phyloP scores from a whole-genome alignment of 1,140 invertebrate species.

The Wasmannia auropunctata region DNA sequence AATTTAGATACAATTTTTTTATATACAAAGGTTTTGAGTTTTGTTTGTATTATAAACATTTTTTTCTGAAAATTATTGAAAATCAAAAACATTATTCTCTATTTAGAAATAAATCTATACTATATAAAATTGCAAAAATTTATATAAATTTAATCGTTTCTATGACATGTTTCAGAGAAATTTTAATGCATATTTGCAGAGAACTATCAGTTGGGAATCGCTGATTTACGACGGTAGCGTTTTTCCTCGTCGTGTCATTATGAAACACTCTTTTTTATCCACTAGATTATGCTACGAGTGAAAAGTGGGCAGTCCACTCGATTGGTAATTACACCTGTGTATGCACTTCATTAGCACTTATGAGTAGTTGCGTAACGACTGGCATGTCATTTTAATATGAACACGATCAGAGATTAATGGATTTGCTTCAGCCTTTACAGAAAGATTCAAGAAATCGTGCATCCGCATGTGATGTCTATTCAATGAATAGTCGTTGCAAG shows the following conservation, averaged over 20 bases:
- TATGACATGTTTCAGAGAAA: neutral
- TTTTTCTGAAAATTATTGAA: neutral
- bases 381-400: constrained; percentile 82
- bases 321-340: constrained; percentile 81
- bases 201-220: constrained; percentile 34
- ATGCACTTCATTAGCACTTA: constrained; percentile 83
- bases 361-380: constrained; percentile 79
- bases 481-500: constrained; percentile 42
- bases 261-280: constrained; percentile 59
- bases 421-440: constrained; percentile 73
- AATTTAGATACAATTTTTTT: neutral
- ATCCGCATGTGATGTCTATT: constrained; percentile 42
- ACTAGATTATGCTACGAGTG: constrained; percentile 71
- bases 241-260: constrained; percentile 56
- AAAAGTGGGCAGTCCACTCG: constrained; percentile 80
- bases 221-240: constrained; percentile 40
- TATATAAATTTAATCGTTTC: neutral
- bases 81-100: neutral
- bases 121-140: neutral
- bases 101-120: neutral
- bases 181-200: constrained; percentile 5
- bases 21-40: neutral
- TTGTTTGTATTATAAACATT: neutral
- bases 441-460: constrained; percentile 76
- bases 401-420: constrained; percentile 82